phyloP scores from a whole-genome alignment of 2,888 invertebrate species.

The Gibbula magus region DNA sequence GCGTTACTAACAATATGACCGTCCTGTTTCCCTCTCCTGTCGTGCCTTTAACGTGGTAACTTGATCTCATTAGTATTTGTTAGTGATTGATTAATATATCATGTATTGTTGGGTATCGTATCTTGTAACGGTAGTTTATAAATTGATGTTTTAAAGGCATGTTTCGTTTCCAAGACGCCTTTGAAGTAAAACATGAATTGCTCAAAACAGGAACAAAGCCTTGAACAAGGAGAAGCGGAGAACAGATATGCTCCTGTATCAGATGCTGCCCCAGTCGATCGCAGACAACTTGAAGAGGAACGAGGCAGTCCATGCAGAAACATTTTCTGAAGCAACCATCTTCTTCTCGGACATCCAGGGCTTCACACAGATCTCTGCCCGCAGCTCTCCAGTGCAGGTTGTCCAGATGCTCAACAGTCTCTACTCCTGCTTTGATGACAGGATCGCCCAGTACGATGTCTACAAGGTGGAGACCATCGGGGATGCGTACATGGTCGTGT shows the following conservation, averaged over 20 bases:
- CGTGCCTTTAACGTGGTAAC: too few species aligned
- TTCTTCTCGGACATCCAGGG: conserved; percentile 60
- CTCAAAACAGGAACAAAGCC: conserved; percentile 45
- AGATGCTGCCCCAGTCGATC: conserved; percentile 55
- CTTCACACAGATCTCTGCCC: conserved; percentile 53
- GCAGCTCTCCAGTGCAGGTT: conserved; percentile 57
- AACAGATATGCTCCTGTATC: conserved; percentile 54
- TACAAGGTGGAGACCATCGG: conserved; percentile 64
- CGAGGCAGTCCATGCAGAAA: conserved; percentile 50
- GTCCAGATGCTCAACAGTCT: conserved; percentile 62
- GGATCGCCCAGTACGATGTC: conserved; percentile 58
- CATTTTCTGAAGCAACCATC: conserved; percentile 52
- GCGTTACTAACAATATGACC: too few species aligned
- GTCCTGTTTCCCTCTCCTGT: too few species aligned
- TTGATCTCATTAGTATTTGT: too few species aligned
- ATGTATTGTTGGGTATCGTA: too few species aligned
- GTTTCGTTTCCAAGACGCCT: too few species aligned
- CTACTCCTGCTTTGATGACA: conserved; percentile 55
- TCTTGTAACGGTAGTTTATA: too few species aligned
- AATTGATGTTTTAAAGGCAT: too few species aligned
- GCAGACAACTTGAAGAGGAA: conserved; percentile 55
- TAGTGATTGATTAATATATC: too few species aligned
- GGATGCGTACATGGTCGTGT: conserved; percentile 54
- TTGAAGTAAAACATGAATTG: background rate
- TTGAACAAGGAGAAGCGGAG: conserved; percentile 54